Percentiles rank a stretch among this genome's conserved stretches.
phyloP scores from a whole-genome alignment of 2,797 vertebrate species.

The Megalops cyprinoides region DNA sequence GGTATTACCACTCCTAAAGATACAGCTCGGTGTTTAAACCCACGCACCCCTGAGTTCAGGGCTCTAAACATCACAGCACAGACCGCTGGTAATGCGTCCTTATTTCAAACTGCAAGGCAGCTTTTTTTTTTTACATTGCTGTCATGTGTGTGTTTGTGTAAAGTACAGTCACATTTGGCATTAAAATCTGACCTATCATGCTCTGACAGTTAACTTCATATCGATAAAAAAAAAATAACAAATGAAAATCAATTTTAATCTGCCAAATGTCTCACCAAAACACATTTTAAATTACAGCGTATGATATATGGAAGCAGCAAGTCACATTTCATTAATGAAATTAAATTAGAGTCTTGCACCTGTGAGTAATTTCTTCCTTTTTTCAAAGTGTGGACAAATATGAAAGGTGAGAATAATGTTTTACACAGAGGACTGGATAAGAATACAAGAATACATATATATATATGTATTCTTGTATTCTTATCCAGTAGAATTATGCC shows the following conservation, averaged over 20 bases:
- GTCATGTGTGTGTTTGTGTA: background rate
- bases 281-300: background rate
- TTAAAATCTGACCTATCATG: background rate
- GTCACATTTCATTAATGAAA: background rate
- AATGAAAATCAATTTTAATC: conserved; percentile 7
- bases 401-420: background rate
- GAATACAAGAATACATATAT: too few relatives aligned
- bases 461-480: too few relatives aligned
- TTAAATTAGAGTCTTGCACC: background rate
- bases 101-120: background rate
- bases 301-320: background rate
- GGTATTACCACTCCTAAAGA: background rate
- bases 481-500: too few relatives aligned
- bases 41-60: background rate
- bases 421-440: background rate
- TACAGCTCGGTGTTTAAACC: background rate
- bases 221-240: background rate
- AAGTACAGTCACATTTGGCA: background rate
- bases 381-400: background rate
- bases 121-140: background rate
- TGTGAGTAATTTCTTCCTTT: background rate
- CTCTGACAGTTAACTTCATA: background rate
- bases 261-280: background rate
- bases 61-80: background rate
- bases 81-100: background rate